A percentile compares a stretch with the other conserved stretches of the same genome.
These are phyloP conservation scores for Cheiracanthium punctorium DNA, from an alignment of 2,888 invertebrate genomes.

Conservation along the genomic window DNA sequence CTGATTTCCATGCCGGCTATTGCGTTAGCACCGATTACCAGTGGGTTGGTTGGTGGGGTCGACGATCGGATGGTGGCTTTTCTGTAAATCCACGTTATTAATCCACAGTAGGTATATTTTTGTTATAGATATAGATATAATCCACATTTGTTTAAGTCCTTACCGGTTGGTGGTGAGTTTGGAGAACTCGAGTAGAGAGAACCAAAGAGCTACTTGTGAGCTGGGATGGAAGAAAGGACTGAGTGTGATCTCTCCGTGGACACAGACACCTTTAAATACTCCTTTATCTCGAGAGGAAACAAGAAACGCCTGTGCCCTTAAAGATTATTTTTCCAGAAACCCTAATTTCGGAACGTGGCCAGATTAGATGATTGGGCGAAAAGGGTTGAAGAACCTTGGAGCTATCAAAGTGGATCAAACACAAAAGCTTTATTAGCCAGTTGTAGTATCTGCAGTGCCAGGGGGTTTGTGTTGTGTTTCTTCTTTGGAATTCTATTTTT, in stretches of 20 bases:
- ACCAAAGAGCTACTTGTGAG: not conserved
- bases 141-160: conserved; percentile 39
- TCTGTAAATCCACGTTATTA: conserved; percentile 37
- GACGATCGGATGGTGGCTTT: too few species aligned
- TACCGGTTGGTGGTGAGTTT: conserved; percentile 16
- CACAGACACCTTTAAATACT: conserved; percentile 59
- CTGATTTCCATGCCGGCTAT: not conserved
- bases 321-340: conserved; percentile 26
- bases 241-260: conserved; percentile 24
- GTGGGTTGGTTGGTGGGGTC: too few species aligned
- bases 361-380: conserved; percentile 26
- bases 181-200: not conserved
- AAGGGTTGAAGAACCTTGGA: conserved; percentile 58
- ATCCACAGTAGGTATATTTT: not conserved
- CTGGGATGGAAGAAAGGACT: not conserved
- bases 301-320: conserved; percentile 32
- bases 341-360: conserved; percentile 38
- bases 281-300: conserved; percentile 45
- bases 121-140: too few species aligned
- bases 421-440: conserved; percentile 32
- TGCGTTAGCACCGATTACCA: not conserved
- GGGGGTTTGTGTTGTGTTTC: not conserved
- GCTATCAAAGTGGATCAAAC: conserved; percentile 52
- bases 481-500: conserved; percentile 27
- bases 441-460: conserved; percentile 4